phyloP scores from a whole-genome alignment of 2,888 invertebrate genomes.

The Marasmarcha lunaedactyla region DNA sequence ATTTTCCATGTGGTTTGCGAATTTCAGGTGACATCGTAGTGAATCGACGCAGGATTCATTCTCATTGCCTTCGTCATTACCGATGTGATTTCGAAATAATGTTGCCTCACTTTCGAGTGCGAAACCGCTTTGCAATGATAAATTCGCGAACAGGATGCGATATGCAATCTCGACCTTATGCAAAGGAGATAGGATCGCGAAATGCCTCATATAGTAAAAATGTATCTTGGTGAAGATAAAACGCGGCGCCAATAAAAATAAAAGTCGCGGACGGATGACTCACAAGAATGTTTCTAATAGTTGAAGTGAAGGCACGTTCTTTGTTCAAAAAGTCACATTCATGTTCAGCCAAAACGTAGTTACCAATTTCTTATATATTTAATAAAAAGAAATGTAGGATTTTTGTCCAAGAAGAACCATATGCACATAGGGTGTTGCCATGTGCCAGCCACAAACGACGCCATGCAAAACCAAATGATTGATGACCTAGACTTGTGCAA shows the following conservation, averaged over 20 bases:
- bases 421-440: no score
- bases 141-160: slow-evolving; percentile 20
- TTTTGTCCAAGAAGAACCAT: no score
- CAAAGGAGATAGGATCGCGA: slow-evolving; percentile 24
- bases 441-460: no score
- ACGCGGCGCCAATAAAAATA: slow-evolving; percentile 56
- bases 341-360: no score
- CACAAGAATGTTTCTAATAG: slow-evolving; percentile 61
- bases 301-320: slow-evolving; percentile 42
- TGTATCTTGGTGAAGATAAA: slow-evolving; percentile 40
- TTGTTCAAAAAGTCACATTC: slow-evolving; percentile 53
- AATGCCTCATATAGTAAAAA: slow-evolving; percentile 24
- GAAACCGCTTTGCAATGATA: slow-evolving; percentile 14
- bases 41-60: slow-evolving; percentile 23
- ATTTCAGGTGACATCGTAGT: neutral
- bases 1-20: neutral
- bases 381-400: no score
- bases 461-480: no score
- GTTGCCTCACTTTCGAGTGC: slow-evolving; percentile 31
- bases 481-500: no score
- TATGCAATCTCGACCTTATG: slow-evolving; percentile 28
- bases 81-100: slow-evolving; percentile 37
- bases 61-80: slow-evolving; percentile 30
- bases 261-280: slow-evolving; percentile 57
- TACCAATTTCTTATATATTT: no score